These are phyloP conservation scores for Tetramorium parvispinum DNA, from an alignment of 1,140 invertebrate species.

Conservation along the genomic window DNA sequence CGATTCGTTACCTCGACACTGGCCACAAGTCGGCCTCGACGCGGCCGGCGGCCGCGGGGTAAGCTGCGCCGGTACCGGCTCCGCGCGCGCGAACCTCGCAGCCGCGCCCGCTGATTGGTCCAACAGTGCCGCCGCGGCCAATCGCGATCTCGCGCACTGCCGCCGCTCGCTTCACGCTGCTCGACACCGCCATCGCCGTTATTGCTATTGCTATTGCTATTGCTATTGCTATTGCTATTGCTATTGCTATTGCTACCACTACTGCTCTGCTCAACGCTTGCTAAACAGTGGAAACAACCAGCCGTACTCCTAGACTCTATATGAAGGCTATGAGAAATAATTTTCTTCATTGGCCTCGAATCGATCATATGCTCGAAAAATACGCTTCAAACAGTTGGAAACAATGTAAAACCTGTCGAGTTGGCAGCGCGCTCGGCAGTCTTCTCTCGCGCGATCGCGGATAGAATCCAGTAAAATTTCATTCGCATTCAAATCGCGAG, in stretches of 20 bases:
- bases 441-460: no score
- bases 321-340: no score
- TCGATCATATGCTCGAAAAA: not conserved
- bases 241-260: not conserved
- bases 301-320: no score
- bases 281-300: no score
- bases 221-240: not conserved
- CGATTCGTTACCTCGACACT: slow-evolving; percentile 32
- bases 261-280: no score
- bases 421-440: no score
- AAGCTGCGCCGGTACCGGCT: slow-evolving; percentile 36
- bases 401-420: no score
- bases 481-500: not conserved
- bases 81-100: slow-evolving; percentile 42
- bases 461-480: slow-evolving; percentile 7
- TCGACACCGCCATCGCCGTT: not conserved
- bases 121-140: not conserved
- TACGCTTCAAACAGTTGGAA: no score
- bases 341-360: not conserved
- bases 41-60: no score
- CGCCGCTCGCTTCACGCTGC: slow-evolving; percentile 10
- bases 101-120: slow-evolving; percentile 46
- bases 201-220: not conserved
- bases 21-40: not conserved
- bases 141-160: slow-evolving; percentile 23